Percentiles rank a stretch among this genome's conserved stretches.
These are phyloP conservation scores for Drosophila mojavensis DNA, from an alignment of 1,140 invertebrate genomes.

Conservation along the genomic window DNA sequence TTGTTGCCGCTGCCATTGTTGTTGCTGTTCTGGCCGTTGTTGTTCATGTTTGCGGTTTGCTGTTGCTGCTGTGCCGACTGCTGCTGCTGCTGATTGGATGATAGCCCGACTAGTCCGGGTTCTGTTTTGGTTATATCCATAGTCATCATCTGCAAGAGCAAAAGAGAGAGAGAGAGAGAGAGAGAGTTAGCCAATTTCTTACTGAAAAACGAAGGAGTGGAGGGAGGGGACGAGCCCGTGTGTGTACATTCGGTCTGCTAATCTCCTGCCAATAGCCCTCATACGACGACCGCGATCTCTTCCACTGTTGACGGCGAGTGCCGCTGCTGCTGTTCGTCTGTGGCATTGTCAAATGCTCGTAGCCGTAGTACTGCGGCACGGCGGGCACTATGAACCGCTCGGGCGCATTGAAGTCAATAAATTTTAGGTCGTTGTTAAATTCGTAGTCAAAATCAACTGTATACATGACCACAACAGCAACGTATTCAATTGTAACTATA, in stretches of 20 bases:
- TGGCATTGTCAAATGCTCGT: no score
- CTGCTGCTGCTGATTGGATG: slow-evolving; percentile 73
- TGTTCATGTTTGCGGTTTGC: slow-evolving; percentile 80
- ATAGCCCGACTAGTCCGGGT: slow-evolving; percentile 83
- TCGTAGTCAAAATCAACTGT: slow-evolving; percentile 23
- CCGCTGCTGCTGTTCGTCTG: neutral
- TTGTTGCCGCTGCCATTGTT: slow-evolving; percentile 60
- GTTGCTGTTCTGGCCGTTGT: slow-evolving; percentile 74
- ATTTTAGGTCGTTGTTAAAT: neutral
- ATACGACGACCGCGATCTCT: neutral
- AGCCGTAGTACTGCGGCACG: neutral
- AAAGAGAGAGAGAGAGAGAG: neutral
- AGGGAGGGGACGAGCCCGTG: no score
- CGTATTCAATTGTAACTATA: neutral
- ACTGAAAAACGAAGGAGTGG: neutral
- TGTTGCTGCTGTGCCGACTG: slow-evolving; percentile 36
- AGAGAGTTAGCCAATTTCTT: no score
- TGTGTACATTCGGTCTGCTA: slow-evolving; percentile 18
- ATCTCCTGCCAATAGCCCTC: slow-evolving; percentile 25
- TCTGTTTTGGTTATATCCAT: slow-evolving; percentile 90
- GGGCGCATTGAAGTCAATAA: slow-evolving; percentile 9
- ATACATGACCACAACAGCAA: slow-evolving; percentile 3
- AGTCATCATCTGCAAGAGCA: slow-evolving; percentile 86
- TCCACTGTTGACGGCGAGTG: neutral
- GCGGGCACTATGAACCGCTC: slow-evolving; percentile 53